A percentile compares a stretch with the other conserved stretches of the same genome.
These are phyloP conservation scores for Helogale parvula DNA, from an alignment of 2,113 vertebrate genomes.

Conservation along the genomic window DNA sequence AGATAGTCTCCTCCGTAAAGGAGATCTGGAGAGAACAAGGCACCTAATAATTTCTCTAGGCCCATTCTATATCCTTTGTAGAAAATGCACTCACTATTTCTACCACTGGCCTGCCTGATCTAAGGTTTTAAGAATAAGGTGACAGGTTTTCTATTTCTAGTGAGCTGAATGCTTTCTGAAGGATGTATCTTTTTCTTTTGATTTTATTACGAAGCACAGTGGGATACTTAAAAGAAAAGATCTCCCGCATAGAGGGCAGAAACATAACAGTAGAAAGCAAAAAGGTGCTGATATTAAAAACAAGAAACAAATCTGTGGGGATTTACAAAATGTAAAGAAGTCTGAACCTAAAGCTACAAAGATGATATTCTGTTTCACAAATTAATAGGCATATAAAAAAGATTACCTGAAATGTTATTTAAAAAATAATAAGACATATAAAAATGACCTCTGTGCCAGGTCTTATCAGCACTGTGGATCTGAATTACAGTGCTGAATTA, in stretches of 20 bases:
- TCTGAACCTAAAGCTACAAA: slow-evolving; percentile 50
- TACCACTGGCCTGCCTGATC: background rate
- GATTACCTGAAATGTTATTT: slow-evolving; percentile 57
- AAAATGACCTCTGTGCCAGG: slow-evolving; percentile 64
- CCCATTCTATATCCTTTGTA: background rate
- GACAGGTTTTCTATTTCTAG: slow-evolving; percentile 61
- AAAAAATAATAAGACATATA: slow-evolving; percentile 59
- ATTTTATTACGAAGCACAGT: slow-evolving; percentile 65
- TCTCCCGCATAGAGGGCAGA: slow-evolving; percentile 12
- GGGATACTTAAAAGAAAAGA: slow-evolving; percentile 60
- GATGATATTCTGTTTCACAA: slow-evolving; percentile 26
- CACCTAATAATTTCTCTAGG: slow-evolving; percentile 9
- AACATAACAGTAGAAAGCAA: slow-evolving; percentile 11
- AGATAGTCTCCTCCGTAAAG: background rate
- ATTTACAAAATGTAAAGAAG: slow-evolving; percentile 14
- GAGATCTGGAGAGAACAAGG: slow-evolving; percentile 6
- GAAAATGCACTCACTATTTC: slow-evolving; percentile 41
- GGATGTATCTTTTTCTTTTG: slow-evolving; percentile 48
- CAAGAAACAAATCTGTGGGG: slow-evolving; percentile 56
- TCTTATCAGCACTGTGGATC: background rate
- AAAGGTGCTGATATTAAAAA: slow-evolving; percentile 61
- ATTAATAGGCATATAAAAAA: slow-evolving; percentile 41
- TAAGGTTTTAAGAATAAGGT: slow-evolving; percentile 62
- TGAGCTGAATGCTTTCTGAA: slow-evolving; percentile 53
- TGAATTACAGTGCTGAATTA: background rate